Conservation (phyloP, 2,888 invertebrate species). For the Synergus japonicus region DNA sequence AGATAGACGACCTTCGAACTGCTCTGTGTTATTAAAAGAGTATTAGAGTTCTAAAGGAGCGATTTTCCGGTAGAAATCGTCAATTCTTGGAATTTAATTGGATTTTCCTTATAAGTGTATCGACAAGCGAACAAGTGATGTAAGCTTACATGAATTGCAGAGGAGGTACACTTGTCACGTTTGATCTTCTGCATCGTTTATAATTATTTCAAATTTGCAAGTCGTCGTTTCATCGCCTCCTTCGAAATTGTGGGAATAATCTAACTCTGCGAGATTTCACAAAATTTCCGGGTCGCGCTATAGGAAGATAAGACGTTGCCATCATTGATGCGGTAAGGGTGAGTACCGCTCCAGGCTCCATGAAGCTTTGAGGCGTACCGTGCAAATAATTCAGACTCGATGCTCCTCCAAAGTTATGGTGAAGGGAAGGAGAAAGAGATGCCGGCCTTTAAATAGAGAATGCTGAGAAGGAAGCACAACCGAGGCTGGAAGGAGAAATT, state of each 20-base stretch:
- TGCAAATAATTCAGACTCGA: conserved; percentile 67
- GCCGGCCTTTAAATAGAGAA: neutral
- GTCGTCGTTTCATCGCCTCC: conserved; percentile 28
- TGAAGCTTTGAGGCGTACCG: conserved; percentile 64
- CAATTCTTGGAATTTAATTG: neutral
- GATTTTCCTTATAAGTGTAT: neutral
- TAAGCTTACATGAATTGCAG: neutral
- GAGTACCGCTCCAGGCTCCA: conserved; percentile 54
- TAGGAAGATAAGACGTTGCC: conserved; percentile 37
- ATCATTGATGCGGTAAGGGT: conserved; percentile 61
- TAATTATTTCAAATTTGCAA: conserved; percentile 34
- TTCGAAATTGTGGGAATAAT: conserved; percentile 18
- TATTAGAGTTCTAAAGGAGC: neutral
- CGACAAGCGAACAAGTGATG: neutral
- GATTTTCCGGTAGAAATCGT: neutral
- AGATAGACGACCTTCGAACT: neutral
- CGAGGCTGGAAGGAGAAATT: conserved; percentile 19
- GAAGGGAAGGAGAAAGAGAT: conserved; percentile 29
- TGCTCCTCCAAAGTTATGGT: conserved; percentile 59
- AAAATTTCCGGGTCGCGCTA: conserved; percentile 26
- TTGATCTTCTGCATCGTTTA: conserved; percentile 28
- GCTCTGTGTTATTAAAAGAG: no score
- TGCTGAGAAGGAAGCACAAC: conserved; percentile 26
- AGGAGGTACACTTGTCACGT: conserved; percentile 10
- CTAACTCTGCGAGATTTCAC: conserved; percentile 36